These are phyloP conservation scores for Melospiza georgiana DNA, from an alignment of 2,113 vertebrate species.

Conservation along the genomic window DNA sequence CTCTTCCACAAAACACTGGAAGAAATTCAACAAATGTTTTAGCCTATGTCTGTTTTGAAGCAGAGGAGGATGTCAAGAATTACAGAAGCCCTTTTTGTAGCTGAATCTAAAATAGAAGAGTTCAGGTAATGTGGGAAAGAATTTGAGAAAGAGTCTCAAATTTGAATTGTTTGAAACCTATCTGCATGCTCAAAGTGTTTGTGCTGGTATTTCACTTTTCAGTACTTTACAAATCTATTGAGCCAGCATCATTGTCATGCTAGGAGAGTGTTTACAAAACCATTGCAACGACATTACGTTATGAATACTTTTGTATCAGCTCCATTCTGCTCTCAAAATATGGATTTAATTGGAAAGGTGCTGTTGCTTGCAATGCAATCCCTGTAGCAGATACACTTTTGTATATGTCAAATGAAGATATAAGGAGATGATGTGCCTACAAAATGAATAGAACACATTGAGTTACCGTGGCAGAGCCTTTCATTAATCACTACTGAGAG, in stretches of 20 bases:
- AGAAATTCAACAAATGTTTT: background rate
- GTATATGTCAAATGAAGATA: conserved; percentile 48
- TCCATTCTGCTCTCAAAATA: conserved; percentile 11
- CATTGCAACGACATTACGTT: background rate
- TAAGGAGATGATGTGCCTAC: background rate
- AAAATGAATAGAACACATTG: conserved; percentile 29
- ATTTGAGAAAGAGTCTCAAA: background rate
- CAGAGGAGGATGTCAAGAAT: background rate
- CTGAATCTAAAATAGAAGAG: background rate
- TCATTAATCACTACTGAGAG: conserved; percentile 36
- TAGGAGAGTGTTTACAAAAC: background rate
- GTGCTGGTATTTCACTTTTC: background rate
- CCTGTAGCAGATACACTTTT: background rate
- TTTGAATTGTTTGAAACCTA: background rate
- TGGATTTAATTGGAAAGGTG: conserved; percentile 15
- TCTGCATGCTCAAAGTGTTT: background rate
- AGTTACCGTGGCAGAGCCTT: conserved; percentile 26
- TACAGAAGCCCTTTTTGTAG: background rate
- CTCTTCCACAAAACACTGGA: background rate
- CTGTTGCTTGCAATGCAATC: background rate
- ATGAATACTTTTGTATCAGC: background rate
- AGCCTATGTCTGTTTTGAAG: background rate
- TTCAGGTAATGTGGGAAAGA: background rate
- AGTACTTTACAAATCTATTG: background rate
- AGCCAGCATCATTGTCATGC: background rate